Evolutionary conservation across 2,797 vertebrate genomes (phyloP), one percentile per base, ranked within the genome.

Genomic region (Peromyscus melanophrys): DNA sequence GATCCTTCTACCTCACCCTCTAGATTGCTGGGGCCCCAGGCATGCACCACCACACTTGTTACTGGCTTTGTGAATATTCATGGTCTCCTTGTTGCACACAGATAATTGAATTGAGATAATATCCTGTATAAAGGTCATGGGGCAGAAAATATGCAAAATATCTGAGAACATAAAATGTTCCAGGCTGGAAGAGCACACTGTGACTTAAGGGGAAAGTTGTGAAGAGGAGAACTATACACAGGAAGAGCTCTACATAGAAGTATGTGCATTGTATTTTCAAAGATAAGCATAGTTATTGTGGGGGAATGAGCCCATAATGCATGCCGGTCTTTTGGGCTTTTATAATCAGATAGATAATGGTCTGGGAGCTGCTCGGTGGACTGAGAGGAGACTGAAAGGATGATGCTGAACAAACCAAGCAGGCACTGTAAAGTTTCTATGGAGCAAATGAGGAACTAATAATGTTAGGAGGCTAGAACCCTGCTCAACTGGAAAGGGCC

Each of bases 371-470:
- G 9, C 67, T 63, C 21, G 1, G 19, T 14, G 55, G 37, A 19
- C 5, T 31, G 27, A 7, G 31, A 14, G n/a, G 67, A 83, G 2
- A 2, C 4, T 31, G 46, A 76, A 86, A 93, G 43, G 21, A 43
- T 77, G 65, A 21, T 65, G 25, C 6, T 27, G 17, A 61, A 40
- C 6, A 49, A 34, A 55, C 0, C 0, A 0, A 31, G 3, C 25
- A 29, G 5, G 17, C 13, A 2, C 6, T 7, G 2, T 40, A 46
- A 27, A 46, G 6, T 4, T 59, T 16, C 12, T 59, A 10, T 3
- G 25, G 29, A 43, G 14, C 1, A 21, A 27, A 27, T 14, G 29
- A 43, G 12, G 34, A 29, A 46, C 29, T 73, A 43, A 27, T 37
- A 11, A 37, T 1, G 4, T 9, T 12, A 49, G 75, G 29, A 43